Conservation (phyloP, 2,797 vertebrate species). For the Anguilla anguilla region DNA sequence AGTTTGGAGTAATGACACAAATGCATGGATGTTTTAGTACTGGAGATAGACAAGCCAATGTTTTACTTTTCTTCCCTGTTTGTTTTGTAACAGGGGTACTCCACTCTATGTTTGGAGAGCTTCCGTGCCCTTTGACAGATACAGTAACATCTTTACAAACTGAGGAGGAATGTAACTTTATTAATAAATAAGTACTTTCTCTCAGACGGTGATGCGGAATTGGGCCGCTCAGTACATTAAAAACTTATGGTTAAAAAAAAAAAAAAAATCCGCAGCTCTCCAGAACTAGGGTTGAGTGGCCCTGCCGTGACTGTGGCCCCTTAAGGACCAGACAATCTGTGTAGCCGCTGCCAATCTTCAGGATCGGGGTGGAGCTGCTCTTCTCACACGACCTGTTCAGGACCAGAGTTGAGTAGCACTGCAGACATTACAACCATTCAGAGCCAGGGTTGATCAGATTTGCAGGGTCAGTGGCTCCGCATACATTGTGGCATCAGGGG, state of each 20-base stretch:
- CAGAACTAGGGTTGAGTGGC: background rate
- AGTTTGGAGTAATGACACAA: background rate
- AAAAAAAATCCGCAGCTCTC: background rate
- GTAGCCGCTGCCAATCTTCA: background rate
- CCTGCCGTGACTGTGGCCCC: background rate
- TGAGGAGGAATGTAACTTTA: background rate
- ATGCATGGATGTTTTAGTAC: background rate
- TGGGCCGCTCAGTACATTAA: no score
- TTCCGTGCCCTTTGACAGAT: background rate
- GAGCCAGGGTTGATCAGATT: background rate
- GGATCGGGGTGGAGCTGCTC: background rate
- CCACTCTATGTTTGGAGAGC: background rate
- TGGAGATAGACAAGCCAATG: background rate
- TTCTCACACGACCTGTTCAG: no score
- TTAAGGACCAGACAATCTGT: no score
- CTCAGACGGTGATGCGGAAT: background rate
- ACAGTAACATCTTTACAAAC: background rate
- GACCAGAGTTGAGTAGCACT: background rate
- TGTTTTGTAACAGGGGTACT: background rate
- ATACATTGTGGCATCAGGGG: background rate
- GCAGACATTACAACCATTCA: background rate
- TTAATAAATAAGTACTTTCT: background rate
- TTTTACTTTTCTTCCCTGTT: background rate
- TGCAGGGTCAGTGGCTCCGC: background rate
- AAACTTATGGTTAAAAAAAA: background rate